Evolutionary conservation across 1,140 invertebrate genomes (phyloP).

Genomic region (Rhagoletis pomonella): DNA sequence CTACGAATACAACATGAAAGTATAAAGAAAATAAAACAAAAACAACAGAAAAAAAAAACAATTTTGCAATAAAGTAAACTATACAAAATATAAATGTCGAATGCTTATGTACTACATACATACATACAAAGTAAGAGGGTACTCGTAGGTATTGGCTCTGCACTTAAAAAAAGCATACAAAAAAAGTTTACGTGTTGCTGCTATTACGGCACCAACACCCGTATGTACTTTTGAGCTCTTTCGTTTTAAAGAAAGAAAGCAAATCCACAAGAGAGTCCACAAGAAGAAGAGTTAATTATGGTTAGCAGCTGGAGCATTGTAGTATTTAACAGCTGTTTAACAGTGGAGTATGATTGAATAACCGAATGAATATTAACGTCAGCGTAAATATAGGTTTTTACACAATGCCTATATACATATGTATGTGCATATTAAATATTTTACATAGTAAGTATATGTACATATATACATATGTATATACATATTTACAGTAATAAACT

Average conservation of each 20-base stretch:
- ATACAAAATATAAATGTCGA: neutral
- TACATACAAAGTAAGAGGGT: neutral
- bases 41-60: neutral
- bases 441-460: too few species aligned
- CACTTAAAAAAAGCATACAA: neutral
- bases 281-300: neutral
- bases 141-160: too few species aligned
- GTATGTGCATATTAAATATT: too few species aligned
- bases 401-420: too few species aligned
- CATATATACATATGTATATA: too few species aligned
- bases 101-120: neutral
- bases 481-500: too few species aligned
- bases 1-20: neutral
- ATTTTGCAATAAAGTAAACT: neutral
- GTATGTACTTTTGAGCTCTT: too few species aligned
- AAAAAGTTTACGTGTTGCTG: neutral
- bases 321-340: neutral
- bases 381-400: too few species aligned
- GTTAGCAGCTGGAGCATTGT: neutral
- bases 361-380: neutral
- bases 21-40: neutral
- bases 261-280: neutral
- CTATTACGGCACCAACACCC: slow-evolving; percentile 7
- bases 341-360: neutral
- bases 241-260: neutral